Base-by-base conservation (phyloP, 2,113 vertebrate species). In the Scatophagus argus region DNA sequence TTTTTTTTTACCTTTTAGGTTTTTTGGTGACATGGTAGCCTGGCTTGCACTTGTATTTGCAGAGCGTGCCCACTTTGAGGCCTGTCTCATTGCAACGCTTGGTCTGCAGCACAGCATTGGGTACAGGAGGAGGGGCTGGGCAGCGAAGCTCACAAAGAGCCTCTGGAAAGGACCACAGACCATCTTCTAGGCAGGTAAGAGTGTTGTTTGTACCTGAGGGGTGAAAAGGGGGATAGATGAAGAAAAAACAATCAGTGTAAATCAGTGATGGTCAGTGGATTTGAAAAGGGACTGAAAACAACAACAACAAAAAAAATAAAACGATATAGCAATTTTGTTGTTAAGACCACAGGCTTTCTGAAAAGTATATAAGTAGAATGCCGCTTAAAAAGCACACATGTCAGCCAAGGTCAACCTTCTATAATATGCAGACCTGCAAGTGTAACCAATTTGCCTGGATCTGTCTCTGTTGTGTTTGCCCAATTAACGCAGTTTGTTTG, bases 81-180 rank as follows among this genome's bases (percentile, higher is more conserved):
- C 95, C 97, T 2, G 95, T 96, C 16, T 96, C 94, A 0, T 93
- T 95, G 85, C 98, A 99, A 12, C 96, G 95, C 52, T 94, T 92
- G 0, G 97, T 99, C 87, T 98, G 97, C 43, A 99, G 96, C 64
- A 96, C 93, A 0, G 98, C 98, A 0, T 98, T 96, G 62, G 96
- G 95, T 7, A 99, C 93, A 0, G 93, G 32, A 19, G 97, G 96
- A 2, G 98, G 97, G 6, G 96, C 95, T 0, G 95, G 95, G 82
- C 98, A 99, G 92, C 97, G 96, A 43, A 99, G 95, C 91, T 99
- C 97, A 60, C 98, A 99, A 25, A 99, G 92, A 25, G 98, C 97
- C 70, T 99, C 97, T 0, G 98, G 98, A 77, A 99, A 99, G n/a
- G 98, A 99, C 98, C 98, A 99, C 59, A 99, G 93, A 1, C 98